Evolutionary conservation across 2,113 vertebrate genomes (phyloP).

Genomic region (Hippotragus niger): DNA sequence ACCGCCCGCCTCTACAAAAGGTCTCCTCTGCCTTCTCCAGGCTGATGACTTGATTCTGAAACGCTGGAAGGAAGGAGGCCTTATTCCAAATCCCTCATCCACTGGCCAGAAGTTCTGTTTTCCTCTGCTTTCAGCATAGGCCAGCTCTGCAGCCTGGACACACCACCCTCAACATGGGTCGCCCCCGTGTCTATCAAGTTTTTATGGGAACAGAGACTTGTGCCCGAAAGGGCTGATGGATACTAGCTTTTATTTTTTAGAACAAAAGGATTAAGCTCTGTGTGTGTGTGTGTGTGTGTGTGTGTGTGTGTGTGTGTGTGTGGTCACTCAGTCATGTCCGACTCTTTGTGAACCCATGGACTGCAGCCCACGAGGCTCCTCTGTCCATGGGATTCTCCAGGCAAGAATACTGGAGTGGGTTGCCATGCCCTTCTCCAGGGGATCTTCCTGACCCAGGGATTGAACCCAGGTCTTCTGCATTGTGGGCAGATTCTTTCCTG

Average conservation of each 20-base stretch:
- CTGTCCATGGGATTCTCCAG: background rate
- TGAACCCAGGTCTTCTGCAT: background rate
- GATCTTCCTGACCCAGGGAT: background rate
- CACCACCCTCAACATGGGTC: background rate
- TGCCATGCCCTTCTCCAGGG: background rate
- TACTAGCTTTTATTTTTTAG: background rate
- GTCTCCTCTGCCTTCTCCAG: background rate
- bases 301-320: background rate
- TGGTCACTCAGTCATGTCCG: background rate
- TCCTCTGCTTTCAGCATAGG: background rate
- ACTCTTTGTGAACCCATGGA: background rate
- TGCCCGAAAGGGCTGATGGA: background rate
- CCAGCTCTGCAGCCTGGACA: background rate
- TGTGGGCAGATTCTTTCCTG: background rate
- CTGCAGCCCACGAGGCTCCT: background rate
- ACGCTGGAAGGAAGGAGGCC: background rate
- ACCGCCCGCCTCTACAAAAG: fast-evolving
- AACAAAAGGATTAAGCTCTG: background rate
- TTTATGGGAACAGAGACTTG: background rate
- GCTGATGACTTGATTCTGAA: background rate
- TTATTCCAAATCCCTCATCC: background rate
- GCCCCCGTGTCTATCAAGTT: background rate
- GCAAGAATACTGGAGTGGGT: background rate
- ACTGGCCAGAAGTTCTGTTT: background rate
- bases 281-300: background rate